phyloP scores from a whole-genome alignment of 64 coral and sea anemone genomes.

The Actinia equina region DNA sequence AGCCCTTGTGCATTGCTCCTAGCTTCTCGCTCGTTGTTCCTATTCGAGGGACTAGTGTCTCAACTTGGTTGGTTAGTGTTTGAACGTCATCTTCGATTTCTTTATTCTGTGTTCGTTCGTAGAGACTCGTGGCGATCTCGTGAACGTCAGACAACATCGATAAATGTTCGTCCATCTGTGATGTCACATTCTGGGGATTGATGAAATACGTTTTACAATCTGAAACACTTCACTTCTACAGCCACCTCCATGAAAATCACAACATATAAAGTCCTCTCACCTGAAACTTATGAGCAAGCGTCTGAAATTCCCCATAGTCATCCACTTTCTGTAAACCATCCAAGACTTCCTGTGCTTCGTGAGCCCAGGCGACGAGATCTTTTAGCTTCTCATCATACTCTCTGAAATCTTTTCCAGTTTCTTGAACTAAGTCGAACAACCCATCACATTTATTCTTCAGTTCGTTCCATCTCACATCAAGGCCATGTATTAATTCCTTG shows the following conservation, averaged over 20 bases:
- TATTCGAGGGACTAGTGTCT: slow-evolving; percentile 44
- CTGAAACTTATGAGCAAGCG: slow-evolving; percentile 71
- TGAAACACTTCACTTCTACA: too few species aligned
- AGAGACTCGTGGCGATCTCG: slow-evolving; percentile 40
- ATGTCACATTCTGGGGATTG: slow-evolving; percentile 29
- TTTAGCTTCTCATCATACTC: slow-evolving; percentile 48
- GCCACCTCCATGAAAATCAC: background rate
- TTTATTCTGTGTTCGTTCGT: slow-evolving; percentile 41
- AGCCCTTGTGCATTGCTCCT: slow-evolving; percentile 54
- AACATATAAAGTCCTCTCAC: background rate
- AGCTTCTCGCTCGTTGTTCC: slow-evolving; percentile 51
- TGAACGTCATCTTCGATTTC: slow-evolving; percentile 59
- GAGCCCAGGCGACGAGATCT: slow-evolving; percentile 39
- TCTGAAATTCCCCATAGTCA: slow-evolving; percentile 69
- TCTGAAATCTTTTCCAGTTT: slow-evolving; percentile 49
- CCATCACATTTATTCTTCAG: slow-evolving; percentile 32
- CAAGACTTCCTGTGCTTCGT: slow-evolving; percentile 33
- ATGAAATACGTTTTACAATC: background rate
- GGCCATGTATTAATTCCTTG: slow-evolving; percentile 19
- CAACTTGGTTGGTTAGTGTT: slow-evolving; percentile 40
- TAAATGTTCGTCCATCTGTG: slow-evolving; percentile 56
- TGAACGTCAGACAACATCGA: slow-evolving; percentile 50
- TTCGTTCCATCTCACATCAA: slow-evolving; percentile 38
- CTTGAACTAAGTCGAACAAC: slow-evolving; percentile 35
- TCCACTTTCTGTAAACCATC: slow-evolving; percentile 34